Evolutionary conservation across 1,140 invertebrate species (phyloP).

Genomic region (Drosophila bifasciata): DNA sequence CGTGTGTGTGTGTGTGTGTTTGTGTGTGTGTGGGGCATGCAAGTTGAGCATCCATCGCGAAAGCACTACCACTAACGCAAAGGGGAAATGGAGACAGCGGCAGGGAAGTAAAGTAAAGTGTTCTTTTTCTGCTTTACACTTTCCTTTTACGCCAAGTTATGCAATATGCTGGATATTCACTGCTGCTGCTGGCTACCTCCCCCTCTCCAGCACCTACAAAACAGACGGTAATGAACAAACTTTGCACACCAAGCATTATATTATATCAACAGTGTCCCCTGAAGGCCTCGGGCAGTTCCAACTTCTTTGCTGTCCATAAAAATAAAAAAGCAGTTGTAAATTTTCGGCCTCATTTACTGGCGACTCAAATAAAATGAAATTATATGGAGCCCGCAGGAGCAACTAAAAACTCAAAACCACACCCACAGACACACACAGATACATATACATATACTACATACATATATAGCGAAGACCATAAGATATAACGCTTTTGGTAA

Average conservation of each 20-base stretch:
- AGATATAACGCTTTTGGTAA: conserved; percentile 41
- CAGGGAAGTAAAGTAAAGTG: not conserved
- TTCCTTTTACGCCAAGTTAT: conserved; percentile 31
- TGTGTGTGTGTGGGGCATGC: too few species aligned
- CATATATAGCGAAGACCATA: conserved; percentile 1
- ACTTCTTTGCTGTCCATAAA: conserved; percentile 64
- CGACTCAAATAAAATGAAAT: conserved; percentile 76
- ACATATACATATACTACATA: too few species aligned
- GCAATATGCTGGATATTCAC: too few species aligned
- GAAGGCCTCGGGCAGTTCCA: conserved; percentile 36
- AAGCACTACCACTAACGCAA: conserved; percentile 36
- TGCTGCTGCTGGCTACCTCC: too few species aligned
- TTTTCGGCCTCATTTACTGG: conserved; percentile 69
- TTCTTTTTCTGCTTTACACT: conserved; percentile 46
- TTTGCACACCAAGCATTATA: conserved; percentile 75
- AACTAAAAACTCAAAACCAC: conserved; percentile 54
- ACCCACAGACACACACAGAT: conserved; percentile 8
- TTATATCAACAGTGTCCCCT: conserved; percentile 67
- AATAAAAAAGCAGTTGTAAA: conserved; percentile 70
- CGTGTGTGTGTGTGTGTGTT: too few species aligned
- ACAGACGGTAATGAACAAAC: conserved; percentile 23
- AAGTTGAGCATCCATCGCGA: conserved; percentile 5
- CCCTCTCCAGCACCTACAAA: too few species aligned
- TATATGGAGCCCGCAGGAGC: conserved; percentile 58
- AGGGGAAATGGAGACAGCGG: conserved; percentile 3